Base-by-base conservation (phyloP, 2,888 invertebrate species). In the Odontomyia ornata region DNA sequence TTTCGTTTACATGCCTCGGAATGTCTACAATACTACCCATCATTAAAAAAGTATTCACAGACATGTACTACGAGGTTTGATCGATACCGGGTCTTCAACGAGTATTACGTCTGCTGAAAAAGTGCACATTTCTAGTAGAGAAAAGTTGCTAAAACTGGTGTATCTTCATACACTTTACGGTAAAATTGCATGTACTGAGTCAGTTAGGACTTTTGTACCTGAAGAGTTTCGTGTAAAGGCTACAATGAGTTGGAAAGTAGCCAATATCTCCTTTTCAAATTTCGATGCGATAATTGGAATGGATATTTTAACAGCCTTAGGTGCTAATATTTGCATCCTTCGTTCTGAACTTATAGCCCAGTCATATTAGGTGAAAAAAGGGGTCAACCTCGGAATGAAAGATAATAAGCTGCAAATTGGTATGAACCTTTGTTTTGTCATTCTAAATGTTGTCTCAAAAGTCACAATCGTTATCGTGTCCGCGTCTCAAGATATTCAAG, bases 191-290 rank as follows among this genome's bases (percentile, higher is more conserved):
- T 60, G 60, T 21, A 60, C 60, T 60, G 60, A 60, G 25, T 21
- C 23, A 60, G 4, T 60, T 60, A 60, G 60, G 25, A 60, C 60
- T 4, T 23, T 60, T 60, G 60, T 23, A 60, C 60, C 60, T 21
- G 60, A 60, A 60, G 60, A 60, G 25, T 60, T 60, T 60, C n/a
- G 60, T 60, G 21, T 60, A 18, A 60, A 64, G 28, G 64, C 30
- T n/a, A 64, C n/a, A 23, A 64, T 64, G 4, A 64, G 25, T 30
- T 64, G 64, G 64, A 64, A 64, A 64, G 28, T 64, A 64, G 64
- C 64, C 18, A 64, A 64, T 30, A 27, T 64, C n/a, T 64, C 64
- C 15, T 64, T 64, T n/a, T 4, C 11, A 60, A 60, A 60, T 36
- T 36, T 36, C 9, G 36, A 36, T 36, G 36, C 36, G 4, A 36